Conservation (phyloP, 1,140 invertebrate genomes). For the Drosophila seguyi region DNA sequence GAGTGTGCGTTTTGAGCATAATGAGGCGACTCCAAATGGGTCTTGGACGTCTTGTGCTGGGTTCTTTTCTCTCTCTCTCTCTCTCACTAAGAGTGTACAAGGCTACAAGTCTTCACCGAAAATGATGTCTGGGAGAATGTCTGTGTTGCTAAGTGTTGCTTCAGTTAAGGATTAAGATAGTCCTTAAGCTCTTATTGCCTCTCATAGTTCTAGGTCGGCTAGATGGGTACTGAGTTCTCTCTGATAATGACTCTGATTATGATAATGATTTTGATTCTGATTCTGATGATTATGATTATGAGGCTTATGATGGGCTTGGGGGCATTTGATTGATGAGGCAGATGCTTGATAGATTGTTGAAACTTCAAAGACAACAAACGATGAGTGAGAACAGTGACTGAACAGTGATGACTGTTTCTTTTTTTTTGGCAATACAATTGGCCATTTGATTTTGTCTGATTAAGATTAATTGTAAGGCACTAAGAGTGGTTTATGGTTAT, state of each 20-base stretch:
- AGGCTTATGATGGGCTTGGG: not conserved
- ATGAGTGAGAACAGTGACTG: slow-evolving; percentile 74
- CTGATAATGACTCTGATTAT: not conserved
- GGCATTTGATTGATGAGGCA: slow-evolving; percentile 12
- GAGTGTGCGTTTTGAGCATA: slow-evolving; percentile 1
- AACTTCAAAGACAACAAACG: slow-evolving; percentile 82
- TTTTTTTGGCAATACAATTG: slow-evolving; percentile 41
- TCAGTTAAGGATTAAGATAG: not conserved
- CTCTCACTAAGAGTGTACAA: slow-evolving; percentile 1
- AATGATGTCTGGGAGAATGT: slow-evolving; percentile 10
- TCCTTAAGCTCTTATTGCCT: slow-evolving; percentile 3
- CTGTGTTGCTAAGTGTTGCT: not conserved
- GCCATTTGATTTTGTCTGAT: slow-evolving; percentile 41
- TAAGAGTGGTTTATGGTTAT: slow-evolving; percentile 20
- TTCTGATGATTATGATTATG: not conserved
- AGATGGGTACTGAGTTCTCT: slow-evolving; percentile 9
- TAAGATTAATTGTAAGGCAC: slow-evolving; percentile 35
- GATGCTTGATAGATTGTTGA: slow-evolving; percentile 67
- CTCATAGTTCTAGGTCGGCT: not conserved
- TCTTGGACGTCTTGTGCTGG: not conserved
- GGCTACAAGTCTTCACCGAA: slow-evolving; percentile 49
- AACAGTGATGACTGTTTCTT: slow-evolving; percentile 64
- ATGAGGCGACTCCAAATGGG: not conserved
- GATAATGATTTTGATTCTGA: not conserved
- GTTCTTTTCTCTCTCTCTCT: not conserved